Conservation (phyloP, 2,797 vertebrate genomes). For the Chaunax sp. region DNA sequence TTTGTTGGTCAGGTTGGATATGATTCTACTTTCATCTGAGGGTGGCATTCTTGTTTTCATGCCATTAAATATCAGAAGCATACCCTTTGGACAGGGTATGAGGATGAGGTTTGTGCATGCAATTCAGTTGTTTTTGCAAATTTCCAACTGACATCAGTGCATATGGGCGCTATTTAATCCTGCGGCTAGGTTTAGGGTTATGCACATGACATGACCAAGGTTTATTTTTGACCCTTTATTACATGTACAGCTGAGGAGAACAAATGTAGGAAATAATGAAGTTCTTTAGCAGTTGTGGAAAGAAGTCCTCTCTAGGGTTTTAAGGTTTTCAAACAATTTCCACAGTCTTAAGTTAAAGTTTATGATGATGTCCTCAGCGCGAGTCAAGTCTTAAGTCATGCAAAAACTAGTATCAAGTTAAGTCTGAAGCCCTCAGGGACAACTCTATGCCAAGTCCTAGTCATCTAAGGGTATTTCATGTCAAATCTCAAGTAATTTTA, state of each 20-base stretch:
- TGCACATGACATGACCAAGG: constrained; percentile 74
- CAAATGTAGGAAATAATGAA: constrained; percentile 73
- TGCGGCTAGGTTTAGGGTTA: constrained; percentile 75
- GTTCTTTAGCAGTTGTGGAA: constrained; percentile 65
- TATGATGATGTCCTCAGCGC: constrained; percentile 25
- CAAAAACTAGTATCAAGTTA: constrained; percentile 2
- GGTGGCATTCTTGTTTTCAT: constrained; percentile 55
- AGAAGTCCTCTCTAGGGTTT: constrained; percentile 57
- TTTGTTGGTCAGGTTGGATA: constrained; percentile 74
- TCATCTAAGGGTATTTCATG: background rate
- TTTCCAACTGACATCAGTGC: constrained; percentile 77
- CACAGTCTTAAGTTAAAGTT: constrained; percentile 46
- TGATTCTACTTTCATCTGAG: constrained; percentile 62
- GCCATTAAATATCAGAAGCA: constrained; percentile 57
- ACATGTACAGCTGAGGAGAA: constrained; percentile 58
- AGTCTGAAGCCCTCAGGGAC: background rate
- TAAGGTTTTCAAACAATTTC: constrained; percentile 53
- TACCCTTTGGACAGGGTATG: constrained; percentile 64
- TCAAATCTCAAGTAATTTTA: background rate
- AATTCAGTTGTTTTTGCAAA: constrained; percentile 71
- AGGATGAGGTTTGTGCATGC: constrained; percentile 67
- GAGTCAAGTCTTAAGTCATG: constrained; percentile 1
- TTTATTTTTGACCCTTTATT: constrained; percentile 73
- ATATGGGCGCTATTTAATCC: constrained; percentile 77
- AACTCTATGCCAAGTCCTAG: background rate